These are phyloP conservation scores for Latheticus oryzae DNA, from an alignment of 2,888 invertebrate genomes.

Conservation along the genomic window DNA sequence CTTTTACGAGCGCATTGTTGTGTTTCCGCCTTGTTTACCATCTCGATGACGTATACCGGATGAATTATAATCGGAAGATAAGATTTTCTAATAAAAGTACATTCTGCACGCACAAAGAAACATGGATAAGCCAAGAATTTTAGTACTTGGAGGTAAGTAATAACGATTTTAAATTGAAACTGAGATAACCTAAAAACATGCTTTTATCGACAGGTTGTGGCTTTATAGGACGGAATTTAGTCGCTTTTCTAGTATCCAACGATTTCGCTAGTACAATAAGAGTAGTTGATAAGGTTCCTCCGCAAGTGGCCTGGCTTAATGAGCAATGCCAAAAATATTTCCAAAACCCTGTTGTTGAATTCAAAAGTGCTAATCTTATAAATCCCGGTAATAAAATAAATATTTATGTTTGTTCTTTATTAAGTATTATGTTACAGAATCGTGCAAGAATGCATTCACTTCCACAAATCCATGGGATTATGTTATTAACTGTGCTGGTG, in stretches of 20 bases:
- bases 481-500: conserved; percentile 91
- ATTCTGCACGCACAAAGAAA: conserved; percentile 21
- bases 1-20: conserved; percentile 12
- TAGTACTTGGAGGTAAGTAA: conserved; percentile 56
- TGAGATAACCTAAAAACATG: conserved; percentile 19
- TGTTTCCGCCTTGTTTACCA: conserved; percentile 35
- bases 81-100: conserved; percentile 25
- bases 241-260: conserved; percentile 82
- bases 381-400: conserved; percentile 78
- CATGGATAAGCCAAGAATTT: conserved; percentile 56
- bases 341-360: conserved; percentile 79
- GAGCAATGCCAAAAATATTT: conserved; percentile 78
- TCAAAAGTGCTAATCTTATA: conserved; percentile 92
- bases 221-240: conserved; percentile 91
- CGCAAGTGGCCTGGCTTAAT: conserved; percentile 92
- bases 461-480: conserved; percentile 75
- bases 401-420: conserved; percentile 29
- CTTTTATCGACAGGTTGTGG: conserved; percentile 89
- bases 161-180: conserved; percentile 16
- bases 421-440: conserved; percentile 75
- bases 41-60: conserved; percentile 37
- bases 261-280: conserved; percentile 80
- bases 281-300: conserved; percentile 93
- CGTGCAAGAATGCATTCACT: conserved; percentile 82
- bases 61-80: conserved; percentile 33